These are phyloP conservation scores for Eutrigla gurnardus DNA, from an alignment of 2,797 vertebrate species.

Conservation along the genomic window DNA sequence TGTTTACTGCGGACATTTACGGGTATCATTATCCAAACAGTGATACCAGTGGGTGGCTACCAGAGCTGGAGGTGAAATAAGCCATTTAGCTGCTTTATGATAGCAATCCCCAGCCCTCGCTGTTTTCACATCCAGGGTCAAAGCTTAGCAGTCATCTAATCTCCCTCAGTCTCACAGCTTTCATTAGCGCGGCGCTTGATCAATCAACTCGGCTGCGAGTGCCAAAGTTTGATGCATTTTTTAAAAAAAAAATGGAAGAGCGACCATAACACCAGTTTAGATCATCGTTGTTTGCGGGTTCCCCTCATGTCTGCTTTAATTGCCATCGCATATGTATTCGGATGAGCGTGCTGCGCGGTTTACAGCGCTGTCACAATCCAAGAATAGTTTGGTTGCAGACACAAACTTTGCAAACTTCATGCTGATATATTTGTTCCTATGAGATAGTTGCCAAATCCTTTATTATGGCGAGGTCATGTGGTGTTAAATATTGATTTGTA, in stretches of 20 bases:
- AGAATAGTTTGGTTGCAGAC: slow-evolving; percentile 28
- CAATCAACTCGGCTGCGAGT: slow-evolving; percentile 57
- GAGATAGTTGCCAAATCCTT: slow-evolving; percentile 20
- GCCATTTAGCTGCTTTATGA: slow-evolving; percentile 88
- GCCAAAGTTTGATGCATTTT: slow-evolving; percentile 63
- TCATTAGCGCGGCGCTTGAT: slow-evolving; percentile 77
- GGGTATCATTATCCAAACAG: slow-evolving; percentile 80
- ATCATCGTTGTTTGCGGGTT: slow-evolving; percentile 45
- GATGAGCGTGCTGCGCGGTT: slow-evolving; percentile 19
- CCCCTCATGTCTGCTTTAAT: slow-evolving; percentile 43
- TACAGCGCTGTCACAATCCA: slow-evolving; percentile 9
- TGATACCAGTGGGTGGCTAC: slow-evolving; percentile 82
- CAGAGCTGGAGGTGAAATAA: slow-evolving; percentile 89
- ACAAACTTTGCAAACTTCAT: slow-evolving; percentile 11
- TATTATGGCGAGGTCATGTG: not conserved
- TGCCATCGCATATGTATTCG: slow-evolving; percentile 44
- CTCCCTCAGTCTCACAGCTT: slow-evolving; percentile 73
- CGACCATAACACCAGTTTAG: slow-evolving; percentile 45
- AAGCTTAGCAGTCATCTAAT: slow-evolving; percentile 77
- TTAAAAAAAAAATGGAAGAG: slow-evolving; percentile 43
- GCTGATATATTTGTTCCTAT: not conserved
- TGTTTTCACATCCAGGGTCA: slow-evolving; percentile 79
- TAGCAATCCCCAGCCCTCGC: slow-evolving; percentile 75
- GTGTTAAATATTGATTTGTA: slow-evolving; percentile 23
- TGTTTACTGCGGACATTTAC: slow-evolving; percentile 75